Evolutionary conservation across 2,113 vertebrate species (phyloP).

Genomic region (Astatoreochromis straeleni): DNA sequence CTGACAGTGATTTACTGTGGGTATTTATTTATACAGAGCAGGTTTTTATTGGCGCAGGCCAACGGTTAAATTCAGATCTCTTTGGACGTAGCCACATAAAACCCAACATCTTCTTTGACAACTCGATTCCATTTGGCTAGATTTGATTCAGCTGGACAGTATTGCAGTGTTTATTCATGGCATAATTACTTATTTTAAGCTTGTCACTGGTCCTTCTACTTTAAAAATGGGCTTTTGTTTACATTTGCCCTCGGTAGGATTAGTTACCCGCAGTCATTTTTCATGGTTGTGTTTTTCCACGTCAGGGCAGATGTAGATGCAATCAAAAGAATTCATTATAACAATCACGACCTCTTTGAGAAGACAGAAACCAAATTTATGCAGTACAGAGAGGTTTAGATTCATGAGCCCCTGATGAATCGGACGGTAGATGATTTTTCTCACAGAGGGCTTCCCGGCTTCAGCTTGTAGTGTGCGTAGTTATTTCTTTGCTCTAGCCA

Average conservation of each 20-base stretch:
- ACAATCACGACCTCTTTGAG: background rate
- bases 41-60: conserved; percentile 42
- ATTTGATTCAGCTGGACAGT: conserved; percentile 8
- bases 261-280: conserved; percentile 31
- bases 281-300: conserved; percentile 35
- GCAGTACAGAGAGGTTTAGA: background rate
- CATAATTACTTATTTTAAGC: conserved; percentile 14
- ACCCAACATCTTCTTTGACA: conserved; percentile 27
- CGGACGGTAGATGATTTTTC: background rate
- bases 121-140: conserved; percentile 34
- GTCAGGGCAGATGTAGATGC: conserved; percentile 37
- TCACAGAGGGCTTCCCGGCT: conserved; percentile 11
- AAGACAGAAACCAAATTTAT: background rate
- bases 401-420: conserved; percentile 35
- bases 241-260: conserved; percentile 27
- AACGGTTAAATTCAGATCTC: conserved; percentile 14
- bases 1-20: conserved; percentile 43
- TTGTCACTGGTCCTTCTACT: background rate
- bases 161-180: conserved; percentile 17
- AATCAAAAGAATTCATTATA: conserved; percentile 19
- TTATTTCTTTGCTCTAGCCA: conserved; percentile 40
- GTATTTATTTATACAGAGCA: conserved; percentile 45
- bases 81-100: conserved; percentile 29
- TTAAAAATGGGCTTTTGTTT: conserved; percentile 25
- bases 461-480: conserved; percentile 40